Evolutionary conservation across 2,888 invertebrate genomes (phyloP).

Genomic region (Patella caerulea): DNA sequence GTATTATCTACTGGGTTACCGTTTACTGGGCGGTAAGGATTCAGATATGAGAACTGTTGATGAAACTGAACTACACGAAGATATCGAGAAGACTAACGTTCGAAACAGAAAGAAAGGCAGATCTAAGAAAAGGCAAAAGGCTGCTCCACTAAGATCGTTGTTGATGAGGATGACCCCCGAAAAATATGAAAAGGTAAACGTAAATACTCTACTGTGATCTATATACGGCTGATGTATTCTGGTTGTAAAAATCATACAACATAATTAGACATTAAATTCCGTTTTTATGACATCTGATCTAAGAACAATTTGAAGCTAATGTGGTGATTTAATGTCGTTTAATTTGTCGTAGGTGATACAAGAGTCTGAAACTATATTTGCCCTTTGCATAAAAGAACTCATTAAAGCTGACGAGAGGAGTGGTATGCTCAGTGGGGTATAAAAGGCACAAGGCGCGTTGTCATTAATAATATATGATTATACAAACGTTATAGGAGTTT

Average conservation of each 20-base stretch:
- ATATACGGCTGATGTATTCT: too few species aligned
- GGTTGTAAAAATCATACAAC: too few species aligned
- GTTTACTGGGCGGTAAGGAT: constrained; percentile 57
- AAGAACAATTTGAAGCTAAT: too few species aligned
- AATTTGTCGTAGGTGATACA: too few species aligned
- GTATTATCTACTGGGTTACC: constrained; percentile 68
- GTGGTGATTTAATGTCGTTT: too few species aligned
- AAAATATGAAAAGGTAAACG: constrained; percentile 57
- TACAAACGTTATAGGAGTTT: background rate
- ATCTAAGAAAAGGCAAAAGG: constrained; percentile 41
- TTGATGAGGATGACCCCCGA: constrained; percentile 57
- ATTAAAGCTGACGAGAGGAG: background rate
- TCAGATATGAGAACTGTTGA: constrained; percentile 40
- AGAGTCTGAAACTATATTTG: too few species aligned
- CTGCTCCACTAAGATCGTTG: constrained; percentile 55
- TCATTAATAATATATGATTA: background rate
- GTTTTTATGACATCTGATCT: too few species aligned
- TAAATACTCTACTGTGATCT: background rate
- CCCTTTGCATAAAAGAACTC: too few species aligned
- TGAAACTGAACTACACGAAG: constrained; percentile 22
- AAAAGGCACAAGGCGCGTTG: background rate
- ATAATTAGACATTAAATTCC: too few species aligned
- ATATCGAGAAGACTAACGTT: constrained; percentile 15
- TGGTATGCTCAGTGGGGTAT: background rate
- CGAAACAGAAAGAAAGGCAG: constrained; percentile 52